Base-by-base conservation (phyloP, 1,140 invertebrate species). In the Pseudobourletiella spinata region DNA sequence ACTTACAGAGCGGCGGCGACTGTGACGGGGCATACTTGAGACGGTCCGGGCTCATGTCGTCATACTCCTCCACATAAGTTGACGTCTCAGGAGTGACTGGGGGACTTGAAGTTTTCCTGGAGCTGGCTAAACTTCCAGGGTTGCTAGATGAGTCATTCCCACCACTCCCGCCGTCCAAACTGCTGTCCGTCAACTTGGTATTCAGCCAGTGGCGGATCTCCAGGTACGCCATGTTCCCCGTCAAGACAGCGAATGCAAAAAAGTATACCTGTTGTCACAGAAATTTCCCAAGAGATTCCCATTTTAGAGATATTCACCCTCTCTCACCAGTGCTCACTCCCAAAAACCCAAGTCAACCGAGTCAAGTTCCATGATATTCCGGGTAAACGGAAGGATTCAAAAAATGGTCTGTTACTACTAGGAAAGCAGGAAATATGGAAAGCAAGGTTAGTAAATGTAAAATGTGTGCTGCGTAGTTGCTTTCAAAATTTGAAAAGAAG, bases 181-280 rank as follows among this genome's bases (percentile, higher is more conserved):
- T 46, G 28, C 4, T n/a, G 20, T 28, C 15, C 11, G 1, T 46
- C 22, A 1, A 14, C 15, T 4, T 28, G 1, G 11, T 15, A 11
- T 18, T 24, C 24, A 20, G 35, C 20, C 25, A 56, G 39, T 48
- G 25, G 8, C 1, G 39, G 1, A 25, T 6, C 2, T 61, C 59
- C 11, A 29, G 29, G 30, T 61, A 61, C 2, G 48, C 28, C 26
- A 52, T 20, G 22, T 42, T 52, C 15, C 46, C 26, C 15, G 59
- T 52, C n/a, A 61, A 50, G 1, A 32, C 14, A 6, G 30, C 48
- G 28, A 61, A 61, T 18, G 30, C 1, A 15, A 61, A 39, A 25
- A 61, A 61, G 39, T 61, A 61, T 30, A 61, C n/a, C 59, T 61
- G 30, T 18, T 48, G 32, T 2, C 16, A 48, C 48, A 2, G 39